phyloP scores from a whole-genome alignment of 2,113 vertebrate genomes.

The Heliornis fulica region DNA sequence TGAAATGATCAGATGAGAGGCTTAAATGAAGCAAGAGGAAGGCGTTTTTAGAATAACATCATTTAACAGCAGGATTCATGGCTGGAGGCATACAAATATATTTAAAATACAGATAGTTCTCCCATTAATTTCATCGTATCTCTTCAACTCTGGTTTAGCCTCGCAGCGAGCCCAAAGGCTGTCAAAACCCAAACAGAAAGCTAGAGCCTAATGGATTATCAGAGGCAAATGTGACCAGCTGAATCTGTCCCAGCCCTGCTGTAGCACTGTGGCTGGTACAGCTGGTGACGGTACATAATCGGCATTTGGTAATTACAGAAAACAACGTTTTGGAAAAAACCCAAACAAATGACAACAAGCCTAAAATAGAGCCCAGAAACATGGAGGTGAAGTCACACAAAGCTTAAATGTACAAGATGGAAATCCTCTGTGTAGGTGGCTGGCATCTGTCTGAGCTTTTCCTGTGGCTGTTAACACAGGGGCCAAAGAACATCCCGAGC shows the following conservation, averaged over 20 bases:
- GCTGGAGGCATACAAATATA: neutral
- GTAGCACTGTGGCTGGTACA: neutral
- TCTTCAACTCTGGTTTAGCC: neutral
- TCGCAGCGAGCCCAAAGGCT: neutral
- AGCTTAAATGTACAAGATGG: neutral
- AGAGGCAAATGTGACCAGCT: neutral
- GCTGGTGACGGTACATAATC: conserved; percentile 17
- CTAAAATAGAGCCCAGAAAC: neutral
- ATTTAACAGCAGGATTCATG: neutral
- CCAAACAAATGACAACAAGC: neutral
- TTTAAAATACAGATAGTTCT: neutral
- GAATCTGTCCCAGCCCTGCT: neutral
- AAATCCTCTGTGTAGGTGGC: neutral
- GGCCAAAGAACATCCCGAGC: neutral
- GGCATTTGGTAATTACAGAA: conserved; percentile 41
- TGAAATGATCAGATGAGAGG: neutral
- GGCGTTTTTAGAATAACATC: neutral
- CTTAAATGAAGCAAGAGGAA: neutral
- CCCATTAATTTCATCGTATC: neutral
- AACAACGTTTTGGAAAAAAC: neutral
- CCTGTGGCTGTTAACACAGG: neutral
- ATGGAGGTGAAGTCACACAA: neutral
- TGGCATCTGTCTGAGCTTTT: neutral
- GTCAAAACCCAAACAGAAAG: neutral
- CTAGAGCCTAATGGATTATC: neutral